Conservation (phyloP, 2,113 vertebrate species). For the Eulemur rufifrons region DNA sequence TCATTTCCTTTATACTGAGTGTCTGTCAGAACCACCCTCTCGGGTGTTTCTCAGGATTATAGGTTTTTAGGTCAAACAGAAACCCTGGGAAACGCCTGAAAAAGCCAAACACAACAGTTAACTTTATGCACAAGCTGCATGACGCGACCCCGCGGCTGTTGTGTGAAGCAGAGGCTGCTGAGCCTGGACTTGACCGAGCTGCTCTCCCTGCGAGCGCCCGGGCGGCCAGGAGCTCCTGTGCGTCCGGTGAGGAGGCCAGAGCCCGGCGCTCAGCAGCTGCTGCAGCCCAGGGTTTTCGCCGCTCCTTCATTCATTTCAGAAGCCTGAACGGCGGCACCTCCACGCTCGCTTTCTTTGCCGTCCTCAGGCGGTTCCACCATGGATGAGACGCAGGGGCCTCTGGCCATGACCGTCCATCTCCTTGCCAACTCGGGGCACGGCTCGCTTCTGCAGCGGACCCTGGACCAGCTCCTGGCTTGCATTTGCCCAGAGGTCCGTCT, state of each 20-base stretch:
- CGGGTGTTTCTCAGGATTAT: conserved; percentile 69
- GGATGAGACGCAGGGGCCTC: conserved; percentile 76
- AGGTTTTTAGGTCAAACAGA: conserved; percentile 56
- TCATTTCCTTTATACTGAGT: conserved; percentile 78
- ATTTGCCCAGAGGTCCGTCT: conserved; percentile 88
- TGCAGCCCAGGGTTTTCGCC: neutral
- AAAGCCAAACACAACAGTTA: neutral
- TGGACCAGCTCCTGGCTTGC: conserved; percentile 89
- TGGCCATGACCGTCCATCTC: conserved; percentile 91
- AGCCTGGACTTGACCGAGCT: rapidly evolving
- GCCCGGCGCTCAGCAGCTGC: neutral
- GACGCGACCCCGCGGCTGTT: neutral
- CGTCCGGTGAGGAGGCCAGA: neutral
- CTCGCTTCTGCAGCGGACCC: conserved; percentile 87
- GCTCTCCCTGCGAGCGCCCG: rapidly evolving
- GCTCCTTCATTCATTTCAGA: neutral
- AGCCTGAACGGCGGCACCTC: neutral
- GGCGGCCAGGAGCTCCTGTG: neutral
- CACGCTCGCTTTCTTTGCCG: neutral
- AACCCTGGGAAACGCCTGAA: conserved; percentile 30
- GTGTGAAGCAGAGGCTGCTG: rapidly evolving
- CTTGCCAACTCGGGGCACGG: conserved; percentile 90
- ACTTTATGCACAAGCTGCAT: neutral
- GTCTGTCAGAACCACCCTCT: conserved; percentile 75
- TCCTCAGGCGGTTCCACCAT: conserved; percentile 75